Percentiles rank a stretch among this genome's conserved stretches.
phyloP scores from a whole-genome alignment of 2,113 vertebrate species.

The Chionomys nivalis region DNA sequence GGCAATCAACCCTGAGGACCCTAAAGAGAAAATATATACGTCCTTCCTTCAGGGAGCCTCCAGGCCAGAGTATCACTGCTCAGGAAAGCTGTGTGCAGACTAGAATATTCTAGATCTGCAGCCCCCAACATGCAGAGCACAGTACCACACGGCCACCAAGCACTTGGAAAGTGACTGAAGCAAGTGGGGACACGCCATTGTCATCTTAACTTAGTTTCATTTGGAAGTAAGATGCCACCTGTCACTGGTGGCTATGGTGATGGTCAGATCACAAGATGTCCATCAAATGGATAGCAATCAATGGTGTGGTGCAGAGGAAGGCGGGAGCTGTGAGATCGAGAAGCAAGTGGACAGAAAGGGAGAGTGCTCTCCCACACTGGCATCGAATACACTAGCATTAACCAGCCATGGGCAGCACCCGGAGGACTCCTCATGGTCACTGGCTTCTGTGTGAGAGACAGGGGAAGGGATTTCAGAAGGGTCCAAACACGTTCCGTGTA shows the following conservation, averaged over 20 bases:
- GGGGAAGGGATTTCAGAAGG: neutral
- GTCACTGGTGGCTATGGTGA: fast-evolving
- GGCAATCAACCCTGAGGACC: neutral
- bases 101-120: neutral
- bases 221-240: neutral
- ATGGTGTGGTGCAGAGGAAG: neutral
- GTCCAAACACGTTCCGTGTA: neutral
- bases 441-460: neutral
- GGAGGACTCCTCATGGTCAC: fast-evolving
- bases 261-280: neutral
- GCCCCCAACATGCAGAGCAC: neutral
- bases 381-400: fast-evolving
- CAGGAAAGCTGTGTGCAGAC: too few relatives aligned
- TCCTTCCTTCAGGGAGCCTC: neutral
- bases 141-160: neutral
- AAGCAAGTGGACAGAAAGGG: neutral
- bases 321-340: fast-evolving
- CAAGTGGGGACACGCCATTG: neutral
- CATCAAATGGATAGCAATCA: neutral
- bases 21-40: neutral
- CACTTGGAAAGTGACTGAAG: neutral
- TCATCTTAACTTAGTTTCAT: neutral
- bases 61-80: neutral
- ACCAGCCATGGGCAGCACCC: fast-evolving
- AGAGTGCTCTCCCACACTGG: neutral